Conservation (phyloP, 2,797 vertebrate species). For the Masticophis lateralis region DNA sequence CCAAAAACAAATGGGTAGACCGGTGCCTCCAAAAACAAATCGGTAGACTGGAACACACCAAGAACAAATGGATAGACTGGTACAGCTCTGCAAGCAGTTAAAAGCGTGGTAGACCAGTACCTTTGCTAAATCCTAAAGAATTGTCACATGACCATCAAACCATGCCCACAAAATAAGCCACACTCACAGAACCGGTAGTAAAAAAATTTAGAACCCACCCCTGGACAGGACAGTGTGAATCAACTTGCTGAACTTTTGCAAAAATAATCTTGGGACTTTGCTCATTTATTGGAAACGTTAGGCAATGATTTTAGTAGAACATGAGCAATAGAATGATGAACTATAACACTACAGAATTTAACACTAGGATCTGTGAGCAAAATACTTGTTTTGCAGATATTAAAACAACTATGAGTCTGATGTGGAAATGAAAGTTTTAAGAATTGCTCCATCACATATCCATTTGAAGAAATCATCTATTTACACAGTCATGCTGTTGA, state of each 20-base stretch:
- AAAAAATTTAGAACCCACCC: too few relatives aligned
- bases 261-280: not conserved
- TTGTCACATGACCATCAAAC: too few relatives aligned
- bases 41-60: too few relatives aligned
- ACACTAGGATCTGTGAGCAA: not conserved
- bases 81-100: too few relatives aligned
- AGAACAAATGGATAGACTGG: too few relatives aligned
- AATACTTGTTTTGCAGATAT: not conserved
- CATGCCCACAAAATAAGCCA: too few relatives aligned
- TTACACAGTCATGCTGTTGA: not conserved
- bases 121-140: too few relatives aligned
- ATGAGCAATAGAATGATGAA: not conserved
- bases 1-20: too few relatives aligned
- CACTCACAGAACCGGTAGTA: too few relatives aligned
- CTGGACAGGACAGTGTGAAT: not conserved
- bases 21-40: too few relatives aligned
- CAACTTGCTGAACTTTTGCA: slow-evolving; percentile 25
- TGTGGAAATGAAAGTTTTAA: not conserved
- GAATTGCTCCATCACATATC: not conserved
- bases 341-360: not conserved
- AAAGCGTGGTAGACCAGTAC: too few relatives aligned
- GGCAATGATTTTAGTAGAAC: not conserved
- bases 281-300: slow-evolving; percentile 10
- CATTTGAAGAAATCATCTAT: not conserved
- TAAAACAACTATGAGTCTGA: not conserved